Evolutionary conservation across 64 coral and sea anemone species (phyloP), one percentile per base, ranked within the genome.

Genomic region (Montipora efflorescens): DNA sequence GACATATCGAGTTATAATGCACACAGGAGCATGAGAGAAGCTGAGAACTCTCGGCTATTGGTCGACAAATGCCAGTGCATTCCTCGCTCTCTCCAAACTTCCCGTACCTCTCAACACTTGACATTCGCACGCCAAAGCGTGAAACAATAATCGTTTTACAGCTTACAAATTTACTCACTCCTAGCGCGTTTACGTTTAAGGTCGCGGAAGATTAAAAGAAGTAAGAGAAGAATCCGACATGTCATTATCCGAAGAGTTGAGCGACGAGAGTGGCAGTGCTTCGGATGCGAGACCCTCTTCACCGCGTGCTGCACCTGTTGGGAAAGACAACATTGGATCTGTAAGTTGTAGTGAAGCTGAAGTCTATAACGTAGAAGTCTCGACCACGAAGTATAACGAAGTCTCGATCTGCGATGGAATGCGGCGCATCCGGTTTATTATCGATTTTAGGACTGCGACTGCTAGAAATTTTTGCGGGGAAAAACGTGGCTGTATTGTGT

Each of bases 271-370:
- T 69, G 77, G 79, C 8, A 87, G 88, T 75, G 89, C 46, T 19
- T 76, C 66, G 15, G 88, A 87, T 48, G 79, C 66, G 9, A 80
- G 61, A 79, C 94, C 94, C 15, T 66, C 59, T 28, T 95, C 89
- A 7, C 94, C 94, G 12, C 79, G 94, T 19, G 90, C 88, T 13
- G 81, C 94, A 18, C 94, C 94, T 70, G 89, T 95, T 20, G 94
- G 94, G 11, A 95, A 90, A 28, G 94, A 95, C 76, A 81, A 90
- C 23, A 18, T 76, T 45, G 64, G 49, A 86, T 86, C 82, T 18
- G 82, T 86, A 86, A 70, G 82, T 70, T 71, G 36, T 36, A 36
- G 36, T 36, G 7, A 49, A 19, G 9, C 15, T 46, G 53, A 57
- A 11, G 53, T 8, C 7, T 57, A 8, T 57, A 11, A 57, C 53